Evolutionary conservation across 2,888 invertebrate genomes (phyloP).

Genomic region (Apamea epomidion): DNA sequence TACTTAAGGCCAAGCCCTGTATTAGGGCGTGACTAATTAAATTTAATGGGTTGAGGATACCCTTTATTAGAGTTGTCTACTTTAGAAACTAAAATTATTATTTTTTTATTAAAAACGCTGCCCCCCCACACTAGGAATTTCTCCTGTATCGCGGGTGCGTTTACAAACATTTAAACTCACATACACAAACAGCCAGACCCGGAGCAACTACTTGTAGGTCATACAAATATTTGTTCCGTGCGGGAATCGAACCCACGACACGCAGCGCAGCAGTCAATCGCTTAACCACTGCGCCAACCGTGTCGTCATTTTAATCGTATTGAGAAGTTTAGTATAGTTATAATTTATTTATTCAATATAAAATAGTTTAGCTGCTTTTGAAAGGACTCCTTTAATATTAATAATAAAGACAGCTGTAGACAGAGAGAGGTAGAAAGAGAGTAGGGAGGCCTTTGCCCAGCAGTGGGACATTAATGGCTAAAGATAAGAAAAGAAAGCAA

Average conservation of each 20-base stretch:
- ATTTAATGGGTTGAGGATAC: conserved; percentile 25
- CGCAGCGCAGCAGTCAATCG: too few species aligned
- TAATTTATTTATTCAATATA: neutral
- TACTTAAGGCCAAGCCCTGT: conserved; percentile 14
- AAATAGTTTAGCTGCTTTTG: neutral
- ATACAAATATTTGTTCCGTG: too few species aligned
- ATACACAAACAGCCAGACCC: too few species aligned
- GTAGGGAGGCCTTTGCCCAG: neutral
- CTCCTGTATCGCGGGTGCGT: too few species aligned
- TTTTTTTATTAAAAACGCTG: too few species aligned
- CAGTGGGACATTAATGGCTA: neutral
- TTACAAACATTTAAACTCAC: too few species aligned
- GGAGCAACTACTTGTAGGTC: too few species aligned
- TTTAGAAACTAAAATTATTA: neutral
- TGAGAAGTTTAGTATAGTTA: neutral
- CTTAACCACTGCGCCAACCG: too few species aligned
- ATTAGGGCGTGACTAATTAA: conserved; percentile 26
- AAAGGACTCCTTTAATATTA: neutral
- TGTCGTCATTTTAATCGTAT: neutral
- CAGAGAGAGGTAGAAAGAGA: neutral
- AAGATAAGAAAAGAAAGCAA: neutral
- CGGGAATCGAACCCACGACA: too few species aligned
- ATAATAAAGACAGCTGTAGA: neutral
- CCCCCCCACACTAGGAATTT: too few species aligned
- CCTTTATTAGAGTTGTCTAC: conserved; percentile 7